These are phyloP conservation scores for Carassius auratus DNA, from an alignment of 2,113 vertebrate species.

Conservation along the genomic window DNA sequence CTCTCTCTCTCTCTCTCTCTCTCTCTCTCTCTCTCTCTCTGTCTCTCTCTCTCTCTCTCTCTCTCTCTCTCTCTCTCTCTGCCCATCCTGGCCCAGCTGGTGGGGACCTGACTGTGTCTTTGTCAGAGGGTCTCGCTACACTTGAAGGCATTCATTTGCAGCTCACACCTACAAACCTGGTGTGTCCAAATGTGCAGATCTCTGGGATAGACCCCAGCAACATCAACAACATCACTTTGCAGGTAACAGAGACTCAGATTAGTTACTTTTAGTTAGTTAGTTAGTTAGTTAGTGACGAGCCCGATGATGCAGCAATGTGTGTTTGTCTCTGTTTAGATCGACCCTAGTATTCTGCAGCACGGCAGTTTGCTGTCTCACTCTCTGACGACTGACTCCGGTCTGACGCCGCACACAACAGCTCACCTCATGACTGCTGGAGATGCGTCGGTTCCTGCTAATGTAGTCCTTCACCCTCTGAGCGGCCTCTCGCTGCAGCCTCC, in stretches of 20 bases:
- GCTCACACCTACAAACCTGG: constrained; percentile 85
- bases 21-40: no score
- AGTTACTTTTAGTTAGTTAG: no score
- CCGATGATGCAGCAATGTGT: neutral
- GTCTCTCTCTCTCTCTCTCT: no score
- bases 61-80: neutral
- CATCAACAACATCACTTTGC: constrained; percentile 97
- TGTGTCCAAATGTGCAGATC: constrained; percentile 96
- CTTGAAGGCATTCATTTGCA: constrained; percentile 97
- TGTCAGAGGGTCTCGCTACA: constrained; percentile 91
- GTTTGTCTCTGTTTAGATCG: constrained; percentile 79
- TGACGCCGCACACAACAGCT: constrained; percentile 73
- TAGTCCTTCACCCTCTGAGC: constrained; percentile 91
- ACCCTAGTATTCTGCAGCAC: constrained; percentile 90
- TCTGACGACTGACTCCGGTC: constrained; percentile 79
- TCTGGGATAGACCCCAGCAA: constrained; percentile 91
- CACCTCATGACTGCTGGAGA: constrained; percentile 82
- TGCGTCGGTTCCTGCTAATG: constrained; percentile 80
- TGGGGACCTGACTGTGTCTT: constrained; percentile 94
- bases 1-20: neutral
- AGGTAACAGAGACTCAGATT: constrained; percentile 74
- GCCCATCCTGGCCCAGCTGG: constrained; percentile 73
- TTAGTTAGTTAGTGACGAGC: neutral
- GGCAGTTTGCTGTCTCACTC: constrained; percentile 85
- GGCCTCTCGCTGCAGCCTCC: constrained; percentile 87